Percentiles rank a stretch among this genome's conserved stretches.
Conservation (phyloP, 2,797 vertebrate genomes). For the Jordanella pulchra region DNA sequence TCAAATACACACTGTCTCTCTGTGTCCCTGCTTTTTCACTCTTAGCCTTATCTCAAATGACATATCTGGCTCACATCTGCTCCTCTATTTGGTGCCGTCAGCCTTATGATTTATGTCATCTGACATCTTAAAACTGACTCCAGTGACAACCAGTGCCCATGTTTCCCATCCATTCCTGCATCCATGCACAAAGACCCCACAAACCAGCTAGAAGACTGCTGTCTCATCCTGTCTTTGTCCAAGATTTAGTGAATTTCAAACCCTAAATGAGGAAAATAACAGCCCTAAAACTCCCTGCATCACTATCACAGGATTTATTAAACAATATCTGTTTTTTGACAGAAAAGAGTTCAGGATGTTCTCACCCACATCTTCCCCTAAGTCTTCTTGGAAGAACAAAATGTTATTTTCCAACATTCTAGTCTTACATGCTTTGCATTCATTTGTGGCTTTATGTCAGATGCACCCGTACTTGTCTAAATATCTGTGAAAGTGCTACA, state of each 20-base stretch:
- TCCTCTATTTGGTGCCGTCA: conserved; percentile 67
- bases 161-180: conserved; percentile 39
- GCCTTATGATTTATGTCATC: conserved; percentile 72
- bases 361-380: conserved; percentile 57
- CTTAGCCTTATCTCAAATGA: conserved; percentile 55
- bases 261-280: conserved; percentile 47
- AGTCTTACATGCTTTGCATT: conserved; percentile 60
- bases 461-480: conserved; percentile 8
- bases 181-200: conserved; percentile 19
- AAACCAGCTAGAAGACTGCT: conserved; percentile 30
- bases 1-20: conserved; percentile 22
- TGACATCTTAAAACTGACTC: conserved; percentile 75
- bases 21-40: conserved; percentile 32
- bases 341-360: conserved; percentile 57
- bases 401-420: conserved; percentile 71
- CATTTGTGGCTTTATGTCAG: conserved; percentile 37
- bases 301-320: conserved; percentile 17
- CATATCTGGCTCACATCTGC: conserved; percentile 73
- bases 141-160: conserved; percentile 63
- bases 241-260: conserved; percentile 47
- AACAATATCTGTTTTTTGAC: conserved; percentile 7
- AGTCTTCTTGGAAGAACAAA: conserved; percentile 66
- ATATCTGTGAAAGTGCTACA: conserved; percentile 25
- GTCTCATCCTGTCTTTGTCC: conserved; percentile 27
- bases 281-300: conserved; percentile 33